A percentile compares a stretch with the other conserved stretches of the same genome.
Evolutionary conservation across 2,797 vertebrate genomes (phyloP).

Genomic region (Anguilla anguilla): DNA sequence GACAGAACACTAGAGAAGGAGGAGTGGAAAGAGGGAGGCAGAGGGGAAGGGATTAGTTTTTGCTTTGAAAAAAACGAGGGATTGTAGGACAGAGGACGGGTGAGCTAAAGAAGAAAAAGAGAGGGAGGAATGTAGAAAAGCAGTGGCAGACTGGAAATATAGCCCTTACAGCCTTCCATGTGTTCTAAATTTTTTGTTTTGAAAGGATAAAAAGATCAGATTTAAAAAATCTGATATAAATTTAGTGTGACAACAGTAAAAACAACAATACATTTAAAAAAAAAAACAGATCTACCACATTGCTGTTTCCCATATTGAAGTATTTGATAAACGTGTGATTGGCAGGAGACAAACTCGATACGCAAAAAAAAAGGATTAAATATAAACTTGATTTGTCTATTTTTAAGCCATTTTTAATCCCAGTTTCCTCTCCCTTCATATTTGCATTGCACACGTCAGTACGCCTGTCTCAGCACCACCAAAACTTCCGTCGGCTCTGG

Average conservation of each 20-base stretch:
- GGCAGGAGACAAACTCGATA: neutral
- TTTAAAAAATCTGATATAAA: neutral
- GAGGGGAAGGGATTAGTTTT: constrained; percentile 64
- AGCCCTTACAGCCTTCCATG: neutral
- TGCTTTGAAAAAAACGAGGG: constrained; percentile 49
- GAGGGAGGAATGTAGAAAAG: neutral
- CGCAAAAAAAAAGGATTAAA: neutral
- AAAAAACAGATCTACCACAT: neutral
- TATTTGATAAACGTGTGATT: neutral
- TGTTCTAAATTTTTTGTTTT: neutral
- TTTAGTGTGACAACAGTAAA: neutral
- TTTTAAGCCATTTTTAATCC: too few relatives aligned
- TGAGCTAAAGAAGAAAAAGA: neutral
- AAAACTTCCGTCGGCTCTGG: neutral
- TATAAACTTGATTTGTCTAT: too few relatives aligned
- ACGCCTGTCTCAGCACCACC: neutral
- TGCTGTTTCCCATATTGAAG: neutral
- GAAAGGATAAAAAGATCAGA: too few relatives aligned
- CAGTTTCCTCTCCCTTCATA: neutral
- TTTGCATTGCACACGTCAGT: neutral
- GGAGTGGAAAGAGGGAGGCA: constrained; percentile 42
- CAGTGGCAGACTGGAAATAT: neutral
- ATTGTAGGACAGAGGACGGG: constrained; percentile 17
- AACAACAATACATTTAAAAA: neutral
- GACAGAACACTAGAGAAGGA: constrained; percentile 67